A percentile compares a stretch with the other conserved stretches of the same genome.
phyloP scores from a whole-genome alignment of 2,888 invertebrate species.

The Argyra leucocephala region DNA sequence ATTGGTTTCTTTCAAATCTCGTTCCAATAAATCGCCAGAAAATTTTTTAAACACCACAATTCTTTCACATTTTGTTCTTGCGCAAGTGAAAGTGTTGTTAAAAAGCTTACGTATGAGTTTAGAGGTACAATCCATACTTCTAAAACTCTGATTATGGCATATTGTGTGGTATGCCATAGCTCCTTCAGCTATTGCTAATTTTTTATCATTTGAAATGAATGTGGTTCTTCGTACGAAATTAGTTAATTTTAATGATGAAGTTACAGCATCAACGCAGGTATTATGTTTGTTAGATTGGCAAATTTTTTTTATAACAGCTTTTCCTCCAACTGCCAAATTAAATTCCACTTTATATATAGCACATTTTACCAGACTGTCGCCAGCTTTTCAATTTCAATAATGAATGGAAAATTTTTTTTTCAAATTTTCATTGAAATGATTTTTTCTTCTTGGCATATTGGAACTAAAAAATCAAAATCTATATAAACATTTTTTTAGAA shows the following conservation, averaged over 20 bases:
- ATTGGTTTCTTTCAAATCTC: conserved; percentile 6
- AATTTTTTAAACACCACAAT: conserved; percentile 8
- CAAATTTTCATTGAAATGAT: conserved; percentile 4
- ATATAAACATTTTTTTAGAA: too few relatives aligned
- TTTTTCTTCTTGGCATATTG: too few relatives aligned
- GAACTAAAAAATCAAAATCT: too few relatives aligned
- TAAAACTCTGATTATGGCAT: conserved; percentile 19
- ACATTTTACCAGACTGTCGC: conserved; percentile 10
- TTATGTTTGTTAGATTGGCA: conserved; percentile 12
- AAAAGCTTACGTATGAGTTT: conserved; percentile 16
- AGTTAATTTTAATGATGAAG: conserved; percentile 11
- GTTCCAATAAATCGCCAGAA: background rate
- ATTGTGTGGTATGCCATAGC: conserved; percentile 19
- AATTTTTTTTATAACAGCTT: background rate
- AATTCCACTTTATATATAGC: conserved; percentile 7
- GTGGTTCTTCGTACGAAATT: conserved; percentile 7
- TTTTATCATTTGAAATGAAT: conserved; percentile 4
- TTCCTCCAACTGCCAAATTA: conserved; percentile 9
- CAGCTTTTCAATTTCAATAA: conserved; percentile 9
- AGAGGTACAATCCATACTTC: conserved; percentile 18
- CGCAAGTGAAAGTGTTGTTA: conserved; percentile 16
- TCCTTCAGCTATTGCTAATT: conserved; percentile 16
- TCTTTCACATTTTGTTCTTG: conserved; percentile 11
- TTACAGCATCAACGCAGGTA: conserved; percentile 7
- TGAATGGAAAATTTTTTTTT: conserved; percentile 11